Base-by-base conservation (phyloP, 92 coral and sea anemone species). In the Parazoanthus swiftii region DNA sequence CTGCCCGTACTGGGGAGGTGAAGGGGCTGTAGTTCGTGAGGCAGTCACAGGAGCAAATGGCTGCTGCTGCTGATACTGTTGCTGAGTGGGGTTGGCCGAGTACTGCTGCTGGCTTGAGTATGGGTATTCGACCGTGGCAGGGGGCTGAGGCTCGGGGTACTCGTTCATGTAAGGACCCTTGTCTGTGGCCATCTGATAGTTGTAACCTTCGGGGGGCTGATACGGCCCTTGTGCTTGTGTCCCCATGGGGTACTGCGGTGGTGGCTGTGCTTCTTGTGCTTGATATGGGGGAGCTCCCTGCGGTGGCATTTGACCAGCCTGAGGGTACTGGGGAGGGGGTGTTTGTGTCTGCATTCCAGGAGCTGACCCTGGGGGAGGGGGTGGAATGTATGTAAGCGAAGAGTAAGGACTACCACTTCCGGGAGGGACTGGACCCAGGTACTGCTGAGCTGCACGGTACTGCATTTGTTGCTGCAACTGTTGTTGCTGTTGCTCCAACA, bases 401-500 rank as follows among this genome's bases (percentile, higher is more conserved):
- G 96, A 94, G 77, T 94, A 94, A 18, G 96, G 96, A 68, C 96
- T 94, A 81, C 91, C 90, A 3, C 93, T 89, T 9, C 88, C 90
- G 33, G 90, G 86, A 56, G 87, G 80, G 58, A 65, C 89, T 88
- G 89, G 89, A 16, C 89, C 91, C 46, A 85, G 76, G 81, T 68
- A 90, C 48, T 70, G 95, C 74, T 92, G 93, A 78, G 88, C 85
- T 43, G 56, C 79, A 50, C 87, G 87, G 42, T n/a, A 88, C 82
- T 91, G 91, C 78, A 89, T 76, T 35, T 91, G 91, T 42, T 85
- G 80, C 63, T 73, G 77, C 35, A 92, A 85, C 89, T 94, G 94
- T 67, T 89, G 98, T 20, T 91, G 98, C 79, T 97, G 98, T 72
- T 95, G 99, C 77, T 97, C 99, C 43, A 96, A 83, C n/a, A 94